Evolutionary conservation across 2,888 invertebrate species (phyloP).

Genomic region (Ryuthela nishihirai): DNA sequence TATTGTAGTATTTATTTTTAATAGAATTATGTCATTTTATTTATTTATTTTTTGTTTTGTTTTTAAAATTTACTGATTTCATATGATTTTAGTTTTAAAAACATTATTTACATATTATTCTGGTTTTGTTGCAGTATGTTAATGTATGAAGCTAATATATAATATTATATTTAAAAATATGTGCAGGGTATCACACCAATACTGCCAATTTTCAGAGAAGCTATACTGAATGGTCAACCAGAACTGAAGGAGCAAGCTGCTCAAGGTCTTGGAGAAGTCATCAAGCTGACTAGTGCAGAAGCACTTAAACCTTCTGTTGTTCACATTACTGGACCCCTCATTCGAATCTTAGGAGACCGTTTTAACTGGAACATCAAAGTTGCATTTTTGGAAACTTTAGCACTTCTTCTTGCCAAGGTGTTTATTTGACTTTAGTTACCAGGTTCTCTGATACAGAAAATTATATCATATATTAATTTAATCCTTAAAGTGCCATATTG

Average conservation of each 20-base stretch:
- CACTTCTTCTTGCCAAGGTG: slow-evolving; percentile 85
- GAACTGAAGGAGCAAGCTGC: slow-evolving; percentile 96
- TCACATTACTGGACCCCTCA: slow-evolving; percentile 95
- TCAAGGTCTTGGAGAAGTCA: slow-evolving; percentile 79
- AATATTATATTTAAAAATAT: slow-evolving; percentile 5
- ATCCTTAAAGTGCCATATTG: too few species aligned
- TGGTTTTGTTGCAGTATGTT: too few species aligned
- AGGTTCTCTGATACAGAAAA: too few species aligned
- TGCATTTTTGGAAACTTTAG: slow-evolving; percentile 90
- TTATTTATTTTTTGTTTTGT: not conserved
- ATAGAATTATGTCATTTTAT: not conserved
- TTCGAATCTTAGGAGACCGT: slow-evolving; percentile 92
- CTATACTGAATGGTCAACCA: slow-evolving; percentile 88
- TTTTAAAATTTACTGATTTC: not conserved
- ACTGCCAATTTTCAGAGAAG: slow-evolving; percentile 91
- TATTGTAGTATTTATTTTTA: not conserved
- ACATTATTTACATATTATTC: not conserved
- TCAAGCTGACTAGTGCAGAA: slow-evolving; percentile 74
- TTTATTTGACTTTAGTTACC: too few species aligned
- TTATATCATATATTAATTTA: too few species aligned
- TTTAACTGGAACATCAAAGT: slow-evolving; percentile 93
- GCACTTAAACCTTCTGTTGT: slow-evolving; percentile 94
- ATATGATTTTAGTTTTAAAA: too few species aligned
- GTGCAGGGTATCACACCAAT: slow-evolving; percentile 81
- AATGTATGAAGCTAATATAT: not conserved